Base-by-base conservation (phyloP, 1,140 invertebrate species). In the Aphelinus certus region DNA sequence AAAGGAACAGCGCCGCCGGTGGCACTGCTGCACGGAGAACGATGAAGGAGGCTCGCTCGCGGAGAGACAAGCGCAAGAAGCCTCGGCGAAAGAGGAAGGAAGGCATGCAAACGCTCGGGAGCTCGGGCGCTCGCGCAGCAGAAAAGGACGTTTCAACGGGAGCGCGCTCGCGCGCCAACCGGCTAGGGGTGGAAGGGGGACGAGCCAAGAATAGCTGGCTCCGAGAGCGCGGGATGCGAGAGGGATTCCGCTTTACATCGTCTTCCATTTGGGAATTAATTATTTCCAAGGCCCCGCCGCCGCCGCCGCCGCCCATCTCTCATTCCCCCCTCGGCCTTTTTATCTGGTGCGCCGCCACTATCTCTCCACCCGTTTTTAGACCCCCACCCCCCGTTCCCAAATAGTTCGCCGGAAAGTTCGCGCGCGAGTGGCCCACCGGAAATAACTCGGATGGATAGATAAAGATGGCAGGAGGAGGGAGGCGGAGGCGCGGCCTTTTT, bases 231-330 rank as follows among this genome's bases (percentile, higher is more conserved):
- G 51, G 51, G 51, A 9, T 53, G 51, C 4, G 56, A 6, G 42
- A 66, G 51, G 47, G 63, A n/a, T 71, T 78, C 76, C 64, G 53
- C 65, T 80, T 80, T 70, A 77, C 51, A 66, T 72, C 51, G 68
- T 69, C 71, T 75, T 77, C 76, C 64, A 76, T 68, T 70, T 48
- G 75, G 49, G 71, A 79, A 79, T 79, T 80, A 80, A 79, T 80
- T 81, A 78, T 80, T 76, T 77, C 56, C 57, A 66, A 66, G 61
- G 68, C 47, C 57, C 26, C 26, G 26, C 26, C 26, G 26, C 26
- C 26, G 26, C 42, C 45, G n/a, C 49, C 55, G 43, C 9, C 51
- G 42, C 45, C 42, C 53, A 56, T 67, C 46, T 56, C 9, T 67
- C 65, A 6, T 56, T 46, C 7, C n/a, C 3, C 9, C 7, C 42